phyloP scores from a whole-genome alignment of 2,113 vertebrate species.

The Ceyx melanurus region DNA sequence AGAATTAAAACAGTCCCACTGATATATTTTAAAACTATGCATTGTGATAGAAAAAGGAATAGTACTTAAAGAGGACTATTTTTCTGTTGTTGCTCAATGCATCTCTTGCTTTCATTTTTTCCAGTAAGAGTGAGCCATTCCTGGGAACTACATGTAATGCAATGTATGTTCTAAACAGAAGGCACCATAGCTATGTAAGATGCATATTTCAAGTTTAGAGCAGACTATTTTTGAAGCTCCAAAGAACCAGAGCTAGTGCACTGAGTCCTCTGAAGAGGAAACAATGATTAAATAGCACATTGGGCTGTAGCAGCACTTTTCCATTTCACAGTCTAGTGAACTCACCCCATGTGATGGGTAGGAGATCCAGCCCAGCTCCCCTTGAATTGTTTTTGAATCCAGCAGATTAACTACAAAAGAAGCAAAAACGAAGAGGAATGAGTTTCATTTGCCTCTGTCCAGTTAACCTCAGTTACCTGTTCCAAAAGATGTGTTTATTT shows the following conservation, averaged over 20 bases:
- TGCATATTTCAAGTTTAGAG: background rate
- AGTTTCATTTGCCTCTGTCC: slow-evolving; percentile 59
- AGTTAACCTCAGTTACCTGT: slow-evolving; percentile 74
- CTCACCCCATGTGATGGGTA: slow-evolving; percentile 97
- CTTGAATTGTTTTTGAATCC: slow-evolving; percentile 98
- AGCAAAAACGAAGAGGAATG: slow-evolving; percentile 71
- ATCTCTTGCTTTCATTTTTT: background rate
- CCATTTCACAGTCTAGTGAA: slow-evolving; percentile 69
- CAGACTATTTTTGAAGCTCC: background rate
- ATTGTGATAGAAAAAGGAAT: background rate
- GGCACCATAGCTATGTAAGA: background rate
- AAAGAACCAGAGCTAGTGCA: background rate
- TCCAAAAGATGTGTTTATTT: slow-evolving; percentile 61
- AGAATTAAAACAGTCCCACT: background rate
- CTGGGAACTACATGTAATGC: background rate
- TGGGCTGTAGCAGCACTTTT: slow-evolving; percentile 39
- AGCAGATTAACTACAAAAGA: slow-evolving; percentile 92
- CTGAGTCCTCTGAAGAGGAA: slow-evolving; percentile 39
- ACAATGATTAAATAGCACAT: slow-evolving; percentile 55
- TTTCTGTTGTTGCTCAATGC: background rate
- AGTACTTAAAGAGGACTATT: background rate
- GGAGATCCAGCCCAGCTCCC: slow-evolving; percentile 98
- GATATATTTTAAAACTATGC: background rate
- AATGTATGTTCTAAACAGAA: background rate
- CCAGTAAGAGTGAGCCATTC: background rate